Conservation (phyloP, 2,888 invertebrate species). For the Mechanitis messenoides region DNA sequence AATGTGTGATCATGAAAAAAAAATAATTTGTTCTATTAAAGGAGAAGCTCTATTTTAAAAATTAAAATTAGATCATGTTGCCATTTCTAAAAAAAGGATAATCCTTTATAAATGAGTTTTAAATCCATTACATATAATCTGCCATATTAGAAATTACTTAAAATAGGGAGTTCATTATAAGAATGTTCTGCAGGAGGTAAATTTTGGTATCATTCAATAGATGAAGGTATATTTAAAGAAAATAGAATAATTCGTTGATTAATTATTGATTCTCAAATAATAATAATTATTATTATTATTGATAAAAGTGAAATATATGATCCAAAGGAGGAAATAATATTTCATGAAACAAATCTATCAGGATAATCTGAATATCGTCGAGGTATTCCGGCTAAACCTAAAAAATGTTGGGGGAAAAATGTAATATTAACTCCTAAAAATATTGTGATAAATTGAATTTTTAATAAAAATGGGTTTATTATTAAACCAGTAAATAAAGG, state of each 20-base stretch:
- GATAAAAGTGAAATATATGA: slow-evolving; percentile 78
- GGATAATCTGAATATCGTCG: no score
- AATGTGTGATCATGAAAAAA: slow-evolving; percentile 79
- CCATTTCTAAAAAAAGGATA: slow-evolving; percentile 78
- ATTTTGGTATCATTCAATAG: slow-evolving; percentile 79
- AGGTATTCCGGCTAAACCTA: no score
- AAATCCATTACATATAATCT: slow-evolving; percentile 77
- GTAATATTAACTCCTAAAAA: slow-evolving; percentile 87
- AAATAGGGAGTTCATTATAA: slow-evolving; percentile 76
- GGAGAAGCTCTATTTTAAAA: slow-evolving; percentile 79
- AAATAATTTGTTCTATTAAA: slow-evolving; percentile 80
- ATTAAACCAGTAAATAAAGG: slow-evolving; percentile 80
- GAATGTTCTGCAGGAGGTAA: slow-evolving; percentile 77
- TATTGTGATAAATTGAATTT: slow-evolving; percentile 83
- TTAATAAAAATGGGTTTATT: slow-evolving; percentile 77
- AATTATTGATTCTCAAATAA: slow-evolving; percentile 78
- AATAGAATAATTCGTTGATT: slow-evolving; percentile 71
- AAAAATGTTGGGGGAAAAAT: slow-evolving; percentile 37
- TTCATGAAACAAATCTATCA: slow-evolving; percentile 76
- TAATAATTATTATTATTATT: slow-evolving; percentile 77
- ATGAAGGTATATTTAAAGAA: slow-evolving; percentile 68
- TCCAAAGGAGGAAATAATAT: slow-evolving; percentile 81
- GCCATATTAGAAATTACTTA: slow-evolving; percentile 80
- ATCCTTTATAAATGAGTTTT: slow-evolving; percentile 81
- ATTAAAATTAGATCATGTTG: slow-evolving; percentile 75